Evolutionary conservation across 2,113 vertebrate species (phyloP).

Genomic region (Brachionichthys hirsutus): DNA sequence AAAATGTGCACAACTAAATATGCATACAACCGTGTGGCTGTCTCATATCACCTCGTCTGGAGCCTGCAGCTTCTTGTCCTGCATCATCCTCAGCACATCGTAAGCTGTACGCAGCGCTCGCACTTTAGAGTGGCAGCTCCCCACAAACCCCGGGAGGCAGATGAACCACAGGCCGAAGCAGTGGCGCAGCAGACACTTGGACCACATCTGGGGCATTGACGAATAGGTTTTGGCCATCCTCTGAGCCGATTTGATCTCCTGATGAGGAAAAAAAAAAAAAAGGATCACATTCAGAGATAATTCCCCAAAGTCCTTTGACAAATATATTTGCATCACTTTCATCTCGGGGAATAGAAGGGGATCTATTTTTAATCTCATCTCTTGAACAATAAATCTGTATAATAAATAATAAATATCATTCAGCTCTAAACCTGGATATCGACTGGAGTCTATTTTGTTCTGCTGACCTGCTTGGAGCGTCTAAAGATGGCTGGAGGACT

Average conservation of each 20-base stretch:
- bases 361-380: not conserved
- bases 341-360: not conserved
- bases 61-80: conserved; percentile 92
- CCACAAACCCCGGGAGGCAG: conserved; percentile 91
- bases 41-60: conserved; percentile 88
- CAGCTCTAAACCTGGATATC: not conserved
- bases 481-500: conserved; percentile 95
- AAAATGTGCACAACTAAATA: not conserved
- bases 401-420: not conserved
- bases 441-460: not conserved
- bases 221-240: conserved; percentile 93
- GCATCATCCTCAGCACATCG: conserved; percentile 94
- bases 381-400: not conserved
- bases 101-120: conserved; percentile 92
- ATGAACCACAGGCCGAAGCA: conserved; percentile 98
- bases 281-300: conserved; percentile 12
- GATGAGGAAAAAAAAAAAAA: conserved; percentile 42
- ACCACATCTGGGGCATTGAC: conserved; percentile 98
- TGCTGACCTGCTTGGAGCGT: conserved; percentile 93
- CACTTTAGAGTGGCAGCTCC: conserved; percentile 93
- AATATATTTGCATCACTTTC: not conserved
- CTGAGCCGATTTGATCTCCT: conserved; percentile 97
- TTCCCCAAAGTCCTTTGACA: not conserved
- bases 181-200: conserved; percentile 91
- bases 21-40: not conserved